phyloP scores from a whole-genome alignment of 2,797 vertebrate species.

The Molossus molossus region DNA sequence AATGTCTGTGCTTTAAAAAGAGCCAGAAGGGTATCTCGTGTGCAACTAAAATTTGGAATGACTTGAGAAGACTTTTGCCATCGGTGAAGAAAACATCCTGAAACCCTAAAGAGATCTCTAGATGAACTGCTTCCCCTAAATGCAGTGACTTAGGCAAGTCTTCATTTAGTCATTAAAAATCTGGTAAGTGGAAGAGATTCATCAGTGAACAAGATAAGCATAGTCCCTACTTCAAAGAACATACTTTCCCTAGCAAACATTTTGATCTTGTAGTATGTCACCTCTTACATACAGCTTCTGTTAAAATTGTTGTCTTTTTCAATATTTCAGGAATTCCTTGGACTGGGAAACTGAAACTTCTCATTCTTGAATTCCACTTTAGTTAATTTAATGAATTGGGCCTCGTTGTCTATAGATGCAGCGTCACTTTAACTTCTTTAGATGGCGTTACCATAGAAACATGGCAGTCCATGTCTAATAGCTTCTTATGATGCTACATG shows the following conservation, averaged over 20 bases:
- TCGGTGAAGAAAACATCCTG: constrained; percentile 9
- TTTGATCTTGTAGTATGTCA: background rate
- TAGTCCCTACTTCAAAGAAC: background rate
- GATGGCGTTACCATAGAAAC: background rate
- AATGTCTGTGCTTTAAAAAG: constrained; percentile 26
- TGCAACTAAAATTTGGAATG: background rate
- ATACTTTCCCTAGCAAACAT: background rate
- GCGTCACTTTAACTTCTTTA: background rate
- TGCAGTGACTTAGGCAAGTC: background rate
- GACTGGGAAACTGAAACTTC: background rate
- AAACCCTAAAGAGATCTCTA: background rate
- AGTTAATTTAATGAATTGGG: background rate
- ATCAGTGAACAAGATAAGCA: background rate
- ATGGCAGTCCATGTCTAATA: background rate
- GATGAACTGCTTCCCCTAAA: background rate
- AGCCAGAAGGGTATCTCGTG: constrained; percentile 7
- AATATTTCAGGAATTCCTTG: background rate
- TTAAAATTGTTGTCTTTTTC: background rate
- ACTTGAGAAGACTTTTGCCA: background rate
- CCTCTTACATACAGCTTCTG: background rate
- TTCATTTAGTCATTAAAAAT: background rate
- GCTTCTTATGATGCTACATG: background rate
- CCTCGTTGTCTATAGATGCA: background rate
- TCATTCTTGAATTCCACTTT: background rate
- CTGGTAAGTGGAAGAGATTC: background rate